phyloP scores from a whole-genome alignment of 1,140 invertebrate species.

The Mylabris phalerata region DNA sequence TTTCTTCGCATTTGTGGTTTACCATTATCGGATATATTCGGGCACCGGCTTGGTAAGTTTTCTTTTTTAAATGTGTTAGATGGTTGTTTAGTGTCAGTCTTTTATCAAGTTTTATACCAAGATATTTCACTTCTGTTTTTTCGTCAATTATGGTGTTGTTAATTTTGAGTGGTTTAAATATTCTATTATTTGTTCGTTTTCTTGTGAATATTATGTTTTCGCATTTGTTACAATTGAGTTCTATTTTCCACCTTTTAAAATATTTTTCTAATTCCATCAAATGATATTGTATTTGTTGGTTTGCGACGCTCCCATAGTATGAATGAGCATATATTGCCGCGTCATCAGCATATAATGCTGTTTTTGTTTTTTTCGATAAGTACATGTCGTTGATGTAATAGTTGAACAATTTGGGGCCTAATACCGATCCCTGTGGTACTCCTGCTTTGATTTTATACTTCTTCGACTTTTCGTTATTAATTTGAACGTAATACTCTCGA shows the following conservation, averaged over 20 bases:
- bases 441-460: slow-evolving; percentile 16
- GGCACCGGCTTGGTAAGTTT: no score
- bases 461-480: not conserved
- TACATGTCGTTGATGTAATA: slow-evolving; percentile 25
- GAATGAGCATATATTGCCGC: slow-evolving; percentile 17
- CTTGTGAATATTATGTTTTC: no score
- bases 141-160: no score
- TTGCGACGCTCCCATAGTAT: not conserved
- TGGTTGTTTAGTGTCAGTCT: no score
- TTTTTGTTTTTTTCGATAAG: slow-evolving; percentile 5
- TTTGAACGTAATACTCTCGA: not conserved
- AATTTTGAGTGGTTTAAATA: no score
- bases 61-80: no score
- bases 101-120: no score
- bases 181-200: no score
- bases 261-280: slow-evolving; percentile 2
- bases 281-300: slow-evolving; percentile 14
- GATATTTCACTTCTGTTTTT: no score
- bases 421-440: slow-evolving; percentile 28
- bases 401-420: slow-evolving; percentile 22
- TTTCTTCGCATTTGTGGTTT: no score
- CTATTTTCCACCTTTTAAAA: slow-evolving; percentile 18
- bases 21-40: no score
- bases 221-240: no score
- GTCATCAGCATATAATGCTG: slow-evolving; percentile 29